Base-by-base conservation (phyloP, 2,113 vertebrate genomes). In the Silurus glanis region DNA sequence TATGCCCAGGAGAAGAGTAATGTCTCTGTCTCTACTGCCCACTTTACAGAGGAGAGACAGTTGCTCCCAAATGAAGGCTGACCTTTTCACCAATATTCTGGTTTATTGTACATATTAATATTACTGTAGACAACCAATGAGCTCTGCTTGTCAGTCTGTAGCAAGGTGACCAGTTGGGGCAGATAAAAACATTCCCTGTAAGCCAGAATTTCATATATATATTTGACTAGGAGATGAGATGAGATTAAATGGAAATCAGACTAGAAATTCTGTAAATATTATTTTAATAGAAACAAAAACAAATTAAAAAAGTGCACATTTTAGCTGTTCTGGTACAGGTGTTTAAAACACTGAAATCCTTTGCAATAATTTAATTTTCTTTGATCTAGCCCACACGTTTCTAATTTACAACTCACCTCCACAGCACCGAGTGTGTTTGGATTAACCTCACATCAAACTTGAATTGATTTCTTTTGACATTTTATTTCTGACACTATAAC, bases 91-190 rank as follows among this genome's bases (percentile, higher is more conserved):
- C 53, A 25, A 45, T 59, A 55, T 74, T 80, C 53, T 84, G 72
- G 83, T 85, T 89, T 85, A 89, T 80, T 87, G 80, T 87, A 85
- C 88, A 82, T 90, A 93, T 93, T 93, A 90, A 92, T 90, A 93
- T 92, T 87, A 93, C 92, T 92, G 90, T 93, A 93, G 91, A 92
- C 92, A 93, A 90, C 90, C 91, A 91, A 87, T 88, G 88, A 83
- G 90, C 91, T 92, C 91, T 92, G 90, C 90, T 91, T 19, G n/a
- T 90, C 85, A 89, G 90, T 89, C 91, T 92, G 91, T 92, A 93
- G 91, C 91, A 87, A 83, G 81, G 75, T 86, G 89, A 93, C 92
- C 91, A 91, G 91, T 85, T 90, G 92, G 7, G 14, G 14, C 25
- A 13, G n/a, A 10, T 7, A 55, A 78, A 56, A 90, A 92, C 89